Base-by-base conservation (phyloP, 2,113 vertebrate genomes). In the Phalacrocorax brasilianus region DNA sequence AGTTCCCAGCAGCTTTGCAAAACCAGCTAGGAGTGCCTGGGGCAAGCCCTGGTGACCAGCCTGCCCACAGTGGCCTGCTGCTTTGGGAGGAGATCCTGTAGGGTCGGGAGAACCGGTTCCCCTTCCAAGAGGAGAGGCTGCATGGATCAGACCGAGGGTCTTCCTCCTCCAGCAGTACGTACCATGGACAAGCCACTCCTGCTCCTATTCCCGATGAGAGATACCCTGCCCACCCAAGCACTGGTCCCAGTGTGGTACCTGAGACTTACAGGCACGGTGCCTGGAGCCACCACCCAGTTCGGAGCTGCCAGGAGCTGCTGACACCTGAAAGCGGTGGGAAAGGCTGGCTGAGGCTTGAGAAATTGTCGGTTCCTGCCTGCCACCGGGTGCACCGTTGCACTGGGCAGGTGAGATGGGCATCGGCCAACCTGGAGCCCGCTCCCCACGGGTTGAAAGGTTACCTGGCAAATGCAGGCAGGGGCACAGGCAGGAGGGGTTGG, bases 371-470 rank as follows among this genome's bases (percentile, higher is more conserved):
- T 83, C 58, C 75, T 62, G 35, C 33, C 62, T 18, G 49, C 26
- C 9, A 0, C 12, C 2, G 3, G 14, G 35, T 28, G 4, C 35
- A 27, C 4, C 2, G 0, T 6, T 49, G 66, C 22, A 4, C 17
- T 8, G 35, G 58, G 52, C 6, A 7, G 56, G 58, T 0, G 12
- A 61, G 40, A 20, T 4, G 56, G 75, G 10, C 53, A 45, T 6
- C 0, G 1, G 12, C 62, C 66, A 47, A 17, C n/a, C 12, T 15
- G 58, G 44, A 33, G 52, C 27, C 55, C 12, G 26, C 47, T 56
- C 26, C 70, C 26, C 23, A 5, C 0, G 8, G 19, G 21, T 0
- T 21, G 38, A 52, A 35, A 63, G 21, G 6, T 16, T 3, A 14
- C 16, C n/a, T 3, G 47, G 24, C 5, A 68, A n/a, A n/a, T 5